Evolutionary conservation across 2,797 vertebrate genomes (phyloP).

Genomic region (Telmatherina bonti): DNA sequence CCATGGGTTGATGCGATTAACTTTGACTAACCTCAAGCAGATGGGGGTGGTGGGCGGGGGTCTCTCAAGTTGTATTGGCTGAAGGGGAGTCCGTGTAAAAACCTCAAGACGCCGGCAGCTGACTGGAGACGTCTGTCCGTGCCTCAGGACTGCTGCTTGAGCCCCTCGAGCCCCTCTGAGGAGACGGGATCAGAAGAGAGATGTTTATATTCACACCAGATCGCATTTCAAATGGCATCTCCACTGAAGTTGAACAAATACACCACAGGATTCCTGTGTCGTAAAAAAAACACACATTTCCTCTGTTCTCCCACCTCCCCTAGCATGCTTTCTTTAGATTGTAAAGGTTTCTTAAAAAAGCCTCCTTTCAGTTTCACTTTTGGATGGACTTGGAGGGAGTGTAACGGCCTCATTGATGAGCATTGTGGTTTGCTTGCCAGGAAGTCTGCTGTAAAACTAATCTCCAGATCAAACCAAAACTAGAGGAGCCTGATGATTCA

Average conservation of each 20-base stretch:
- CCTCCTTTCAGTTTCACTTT: background rate
- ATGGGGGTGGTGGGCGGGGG: slow-evolving; percentile 26
- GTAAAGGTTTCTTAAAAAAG: background rate
- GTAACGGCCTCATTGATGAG: slow-evolving; percentile 42
- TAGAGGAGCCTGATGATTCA: slow-evolving; percentile 53
- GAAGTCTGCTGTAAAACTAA: slow-evolving; percentile 53
- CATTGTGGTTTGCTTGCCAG: slow-evolving; percentile 22
- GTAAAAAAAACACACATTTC: slow-evolving; percentile 39
- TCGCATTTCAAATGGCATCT: slow-evolving; percentile 75
- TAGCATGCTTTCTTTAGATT: slow-evolving; percentile 5
- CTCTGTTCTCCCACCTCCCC: background rate
- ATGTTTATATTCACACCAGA: slow-evolving; percentile 75
- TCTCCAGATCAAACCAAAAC: slow-evolving; percentile 20
- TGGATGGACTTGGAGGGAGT: slow-evolving; percentile 1
- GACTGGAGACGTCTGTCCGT: slow-evolving; percentile 66
- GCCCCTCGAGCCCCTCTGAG: slow-evolving; percentile 57
- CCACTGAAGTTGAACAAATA: slow-evolving; percentile 65
- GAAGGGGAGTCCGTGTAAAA: slow-evolving; percentile 32
- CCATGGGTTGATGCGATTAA: slow-evolving; percentile 59
- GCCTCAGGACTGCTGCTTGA: slow-evolving; percentile 44
- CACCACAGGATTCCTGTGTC: slow-evolving; percentile 50
- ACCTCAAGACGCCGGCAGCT: slow-evolving; percentile 70
- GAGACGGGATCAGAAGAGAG: slow-evolving; percentile 62
- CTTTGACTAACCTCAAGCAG: slow-evolving; percentile 65
- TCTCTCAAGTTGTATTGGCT: slow-evolving; percentile 33